These are phyloP conservation scores for Pandemis heparana DNA, from an alignment of 2,888 invertebrate genomes.

Conservation along the genomic window DNA sequence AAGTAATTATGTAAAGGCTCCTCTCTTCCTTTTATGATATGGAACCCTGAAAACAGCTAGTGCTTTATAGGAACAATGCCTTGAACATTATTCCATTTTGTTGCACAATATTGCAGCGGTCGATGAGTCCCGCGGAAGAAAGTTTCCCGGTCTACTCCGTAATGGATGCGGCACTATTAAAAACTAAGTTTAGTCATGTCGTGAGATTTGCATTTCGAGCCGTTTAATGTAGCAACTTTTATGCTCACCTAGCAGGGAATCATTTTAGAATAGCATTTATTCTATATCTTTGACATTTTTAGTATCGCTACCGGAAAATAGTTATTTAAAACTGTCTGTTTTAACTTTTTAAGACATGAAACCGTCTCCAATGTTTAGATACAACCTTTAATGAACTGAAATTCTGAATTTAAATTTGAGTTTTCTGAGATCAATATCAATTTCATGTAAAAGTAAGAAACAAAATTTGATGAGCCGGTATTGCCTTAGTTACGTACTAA, in stretches of 20 bases:
- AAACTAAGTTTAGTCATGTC: constrained; percentile 13
- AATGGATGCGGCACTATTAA: constrained; percentile 47
- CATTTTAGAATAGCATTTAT: background rate
- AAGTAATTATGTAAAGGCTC: too few relatives aligned
- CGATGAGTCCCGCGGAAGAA: constrained; percentile 49
- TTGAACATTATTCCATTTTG: constrained; percentile 21
- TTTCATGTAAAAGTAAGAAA: too few relatives aligned
- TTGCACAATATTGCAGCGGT: constrained; percentile 59
- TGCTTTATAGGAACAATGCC: constrained; percentile 55
- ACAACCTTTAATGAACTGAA: too few relatives aligned
- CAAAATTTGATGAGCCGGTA: too few relatives aligned
- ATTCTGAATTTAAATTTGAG: too few relatives aligned
- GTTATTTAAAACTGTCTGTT: too few relatives aligned
- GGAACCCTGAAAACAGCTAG: constrained; percentile 44
- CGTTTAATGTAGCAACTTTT: constrained; percentile 9
- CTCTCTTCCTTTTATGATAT: too few relatives aligned
- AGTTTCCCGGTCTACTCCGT: constrained; percentile 43
- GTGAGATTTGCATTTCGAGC: constrained; percentile 11
- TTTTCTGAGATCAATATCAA: too few relatives aligned
- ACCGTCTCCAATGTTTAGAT: too few relatives aligned
- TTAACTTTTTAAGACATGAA: too few relatives aligned
- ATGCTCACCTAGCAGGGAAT: background rate
- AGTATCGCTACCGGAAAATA: background rate
- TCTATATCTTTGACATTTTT: background rate
- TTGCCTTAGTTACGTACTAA: too few relatives aligned